Conservation (phyloP, 1,140 invertebrate genomes). For the Zaprionus tsacasi region DNA sequence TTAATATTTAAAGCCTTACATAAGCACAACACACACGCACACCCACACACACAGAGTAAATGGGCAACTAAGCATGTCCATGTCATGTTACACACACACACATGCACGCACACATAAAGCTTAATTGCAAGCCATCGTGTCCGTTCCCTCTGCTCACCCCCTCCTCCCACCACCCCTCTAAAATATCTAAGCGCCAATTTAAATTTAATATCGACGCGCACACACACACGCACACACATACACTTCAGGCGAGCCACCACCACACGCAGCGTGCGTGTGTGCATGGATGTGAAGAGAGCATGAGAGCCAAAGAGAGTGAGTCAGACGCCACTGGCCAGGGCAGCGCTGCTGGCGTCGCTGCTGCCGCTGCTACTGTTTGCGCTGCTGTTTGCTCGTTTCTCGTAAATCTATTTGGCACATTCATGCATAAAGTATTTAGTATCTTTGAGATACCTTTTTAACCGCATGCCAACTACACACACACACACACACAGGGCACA, state of each 20-base stretch:
- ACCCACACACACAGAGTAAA: conserved; percentile 27
- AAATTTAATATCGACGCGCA: conserved; percentile 80
- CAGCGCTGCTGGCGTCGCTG: conserved; percentile 23
- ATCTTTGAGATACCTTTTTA: conserved; percentile 82
- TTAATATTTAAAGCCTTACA: conserved; percentile 79
- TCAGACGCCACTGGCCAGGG: conserved; percentile 4
- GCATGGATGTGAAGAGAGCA: conserved; percentile 4
- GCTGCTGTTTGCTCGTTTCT: conserved; percentile 49
- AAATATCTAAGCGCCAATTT: conserved; percentile 80
- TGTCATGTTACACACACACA: conserved; percentile 24
- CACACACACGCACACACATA: conserved; percentile 32
- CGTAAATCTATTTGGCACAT: conserved; percentile 82
- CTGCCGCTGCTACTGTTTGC: conserved; percentile 18
- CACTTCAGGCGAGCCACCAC: conserved; percentile 19
- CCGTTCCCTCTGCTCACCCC: conserved; percentile 34
- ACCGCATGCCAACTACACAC: conserved; percentile 77
- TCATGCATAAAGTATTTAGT: conserved; percentile 83
- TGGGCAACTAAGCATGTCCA: conserved; percentile 53
- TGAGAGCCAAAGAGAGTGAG: neutral
- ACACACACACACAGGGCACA: conserved; percentile 31
- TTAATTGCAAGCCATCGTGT: conserved; percentile 74
- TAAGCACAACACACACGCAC: conserved; percentile 41
- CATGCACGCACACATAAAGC: conserved; percentile 44
- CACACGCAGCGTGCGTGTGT: conserved; percentile 3
- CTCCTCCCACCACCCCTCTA: conserved; percentile 40